phyloP scores from a whole-genome alignment of 1,140 invertebrate genomes.

The Bombus sibiricus region DNA sequence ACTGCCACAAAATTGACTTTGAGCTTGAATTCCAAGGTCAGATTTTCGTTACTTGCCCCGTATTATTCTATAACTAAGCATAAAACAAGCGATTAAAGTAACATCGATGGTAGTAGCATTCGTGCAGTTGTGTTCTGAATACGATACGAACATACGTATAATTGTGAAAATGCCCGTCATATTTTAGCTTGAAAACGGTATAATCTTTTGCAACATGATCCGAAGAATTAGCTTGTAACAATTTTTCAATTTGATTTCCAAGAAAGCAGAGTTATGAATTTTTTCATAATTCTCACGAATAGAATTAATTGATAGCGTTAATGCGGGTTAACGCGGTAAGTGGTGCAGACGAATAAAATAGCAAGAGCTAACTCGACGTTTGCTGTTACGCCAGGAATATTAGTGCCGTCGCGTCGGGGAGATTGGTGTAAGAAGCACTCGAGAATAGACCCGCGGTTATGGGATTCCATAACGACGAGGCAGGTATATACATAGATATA shows the following conservation, averaged over 20 bases:
- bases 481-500: constrained; percentile 46
- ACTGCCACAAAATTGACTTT: too few species aligned
- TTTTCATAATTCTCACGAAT: not conserved
- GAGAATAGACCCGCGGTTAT: constrained; percentile 65
- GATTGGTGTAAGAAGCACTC: constrained; percentile 64
- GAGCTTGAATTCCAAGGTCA: too few species aligned
- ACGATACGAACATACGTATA: too few species aligned
- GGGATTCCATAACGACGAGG: constrained; percentile 61
- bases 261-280: not conserved
- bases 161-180: too few species aligned
- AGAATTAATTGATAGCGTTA: constrained; percentile 1
- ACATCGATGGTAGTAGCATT: not conserved
- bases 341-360: constrained; percentile 29
- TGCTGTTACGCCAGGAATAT: constrained; percentile 66
- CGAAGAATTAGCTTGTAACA: not conserved
- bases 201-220: not conserved
- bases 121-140: too few species aligned
- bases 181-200: too few species aligned
- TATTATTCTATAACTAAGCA: too few species aligned
- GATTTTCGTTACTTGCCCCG: too few species aligned
- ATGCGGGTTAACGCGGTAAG: constrained; percentile 36
- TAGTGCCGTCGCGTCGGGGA: constrained; percentile 54
- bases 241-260: too few species aligned
- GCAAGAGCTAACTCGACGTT: constrained; percentile 48
- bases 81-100: not conserved